Evolutionary conservation across 2,888 invertebrate species (phyloP).

Genomic region (Eristalinus sepulchralis): DNA sequence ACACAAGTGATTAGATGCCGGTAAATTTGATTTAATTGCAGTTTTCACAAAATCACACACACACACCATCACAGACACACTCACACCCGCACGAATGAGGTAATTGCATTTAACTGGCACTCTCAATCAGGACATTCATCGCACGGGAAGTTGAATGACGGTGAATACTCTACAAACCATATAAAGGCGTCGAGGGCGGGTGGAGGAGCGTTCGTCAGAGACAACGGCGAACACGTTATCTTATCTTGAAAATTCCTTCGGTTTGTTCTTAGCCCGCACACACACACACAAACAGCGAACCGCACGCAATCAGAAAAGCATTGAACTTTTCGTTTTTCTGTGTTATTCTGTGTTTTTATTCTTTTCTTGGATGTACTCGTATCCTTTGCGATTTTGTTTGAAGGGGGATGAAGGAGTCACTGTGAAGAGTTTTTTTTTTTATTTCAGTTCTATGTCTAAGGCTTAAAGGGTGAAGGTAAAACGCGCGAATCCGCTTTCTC

Average conservation of each 20-base stretch:
- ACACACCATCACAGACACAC: slow-evolving; percentile 14
- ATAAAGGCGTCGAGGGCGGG: background rate
- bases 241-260: slow-evolving; percentile 1
- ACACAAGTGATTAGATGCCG: slow-evolving; percentile 17
- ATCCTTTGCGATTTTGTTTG: background rate
- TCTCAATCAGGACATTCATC: slow-evolving; percentile 42
- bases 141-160: background rate
- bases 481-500: slow-evolving; percentile 55
- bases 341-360: background rate
- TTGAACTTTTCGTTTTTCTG: background rate
- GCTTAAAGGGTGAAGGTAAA: slow-evolving; percentile 25
- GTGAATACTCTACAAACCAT: slow-evolving; percentile 57
- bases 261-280: slow-evolving; percentile 11
- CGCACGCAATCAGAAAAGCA: background rate
- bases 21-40: slow-evolving; percentile 64
- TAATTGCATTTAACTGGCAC: slow-evolving; percentile 29
- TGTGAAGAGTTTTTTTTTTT: slow-evolving; percentile 18
- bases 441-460: slow-evolving; percentile 49
- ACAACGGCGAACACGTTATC: background rate
- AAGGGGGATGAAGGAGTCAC: slow-evolving; percentile 1
- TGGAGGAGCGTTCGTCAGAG: background rate
- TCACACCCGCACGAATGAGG: background rate
- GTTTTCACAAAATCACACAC: slow-evolving; percentile 38
- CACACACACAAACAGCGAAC: background rate
- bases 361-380: background rate